phyloP scores from a whole-genome alignment of 53 echinoderm and acorn worm genomes.

The Patiria pectinifera region DNA sequence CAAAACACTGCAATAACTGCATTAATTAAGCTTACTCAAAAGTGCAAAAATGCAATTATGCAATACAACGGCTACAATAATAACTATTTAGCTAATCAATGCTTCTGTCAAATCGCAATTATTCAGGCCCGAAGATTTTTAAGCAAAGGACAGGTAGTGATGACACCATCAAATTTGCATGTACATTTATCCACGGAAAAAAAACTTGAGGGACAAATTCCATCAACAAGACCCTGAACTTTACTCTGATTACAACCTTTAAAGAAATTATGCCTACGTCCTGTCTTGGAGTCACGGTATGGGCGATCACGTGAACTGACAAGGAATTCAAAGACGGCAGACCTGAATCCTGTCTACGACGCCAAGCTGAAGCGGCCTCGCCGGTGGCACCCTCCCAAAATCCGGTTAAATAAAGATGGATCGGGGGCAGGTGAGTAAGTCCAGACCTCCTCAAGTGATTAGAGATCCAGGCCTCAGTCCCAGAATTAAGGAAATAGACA shows the following conservation, averaged over 20 bases:
- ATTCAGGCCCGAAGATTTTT: too few species aligned
- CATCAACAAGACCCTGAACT: too few species aligned
- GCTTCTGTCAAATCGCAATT: too few species aligned
- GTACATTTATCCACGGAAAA: too few species aligned
- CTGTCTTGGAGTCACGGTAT: neutral
- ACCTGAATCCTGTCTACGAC: constrained; percentile 4
- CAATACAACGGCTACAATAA: neutral
- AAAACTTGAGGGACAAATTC: too few species aligned
- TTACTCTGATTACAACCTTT: too few species aligned
- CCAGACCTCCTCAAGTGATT: constrained; percentile 1
- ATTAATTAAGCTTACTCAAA: too few species aligned
- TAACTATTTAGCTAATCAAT: too few species aligned
- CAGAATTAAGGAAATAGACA: neutral
- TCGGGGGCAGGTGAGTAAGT: neutral
- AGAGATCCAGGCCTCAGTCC: neutral
- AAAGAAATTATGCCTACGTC: neutral
- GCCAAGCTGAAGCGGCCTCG: constrained; percentile 4
- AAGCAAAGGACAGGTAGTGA: too few species aligned
- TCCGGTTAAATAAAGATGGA: neutral
- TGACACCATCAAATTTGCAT: too few species aligned
- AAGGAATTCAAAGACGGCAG: neutral
- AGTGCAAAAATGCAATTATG: neutral
- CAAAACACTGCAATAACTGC: neutral
- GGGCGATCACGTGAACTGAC: neutral
- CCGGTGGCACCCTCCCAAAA: constrained; percentile 1